Percentiles rank a stretch among this genome's conserved stretches.
These are phyloP conservation scores for Myotis daubentonii DNA, from an alignment of 2,797 vertebrate genomes.

Conservation along the genomic window DNA sequence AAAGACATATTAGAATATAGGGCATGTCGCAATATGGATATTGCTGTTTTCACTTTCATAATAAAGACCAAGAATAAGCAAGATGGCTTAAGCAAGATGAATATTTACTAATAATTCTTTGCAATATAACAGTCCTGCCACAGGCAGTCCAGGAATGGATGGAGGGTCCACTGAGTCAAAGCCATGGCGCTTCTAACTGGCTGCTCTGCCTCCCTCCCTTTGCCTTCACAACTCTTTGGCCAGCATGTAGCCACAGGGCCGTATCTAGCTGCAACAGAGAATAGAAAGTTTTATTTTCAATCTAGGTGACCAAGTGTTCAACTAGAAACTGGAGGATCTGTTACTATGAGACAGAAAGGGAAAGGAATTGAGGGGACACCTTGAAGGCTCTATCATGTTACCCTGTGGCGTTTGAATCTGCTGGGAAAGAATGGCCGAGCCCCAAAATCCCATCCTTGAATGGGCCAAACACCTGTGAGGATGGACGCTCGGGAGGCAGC, in stretches of 20 bases:
- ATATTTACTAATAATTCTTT: not conserved
- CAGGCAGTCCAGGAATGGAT: not conserved
- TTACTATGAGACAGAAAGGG: not conserved
- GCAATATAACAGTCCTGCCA: rapidly evolving
- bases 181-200: not conserved
- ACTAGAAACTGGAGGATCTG: not conserved
- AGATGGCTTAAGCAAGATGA: not conserved
- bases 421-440: not conserved
- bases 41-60: not conserved
- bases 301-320: not conserved
- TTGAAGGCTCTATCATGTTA: rapidly evolving
- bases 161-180: not conserved
- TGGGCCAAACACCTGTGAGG: not conserved
- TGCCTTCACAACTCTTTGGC: not conserved
- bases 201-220: not conserved
- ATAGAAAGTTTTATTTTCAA: not conserved
- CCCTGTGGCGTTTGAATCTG: too few species aligned
- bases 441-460: not conserved
- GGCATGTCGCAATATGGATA: not conserved
- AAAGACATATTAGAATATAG: not conserved
- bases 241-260: not conserved
- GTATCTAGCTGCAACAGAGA: not conserved
- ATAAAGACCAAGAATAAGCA: not conserved
- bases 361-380: not conserved
- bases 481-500: not conserved